Evolutionary conservation across 2,113 vertebrate species (phyloP), one percentile per base, ranked within the genome.

Genomic region (Alethe castanea): DNA sequence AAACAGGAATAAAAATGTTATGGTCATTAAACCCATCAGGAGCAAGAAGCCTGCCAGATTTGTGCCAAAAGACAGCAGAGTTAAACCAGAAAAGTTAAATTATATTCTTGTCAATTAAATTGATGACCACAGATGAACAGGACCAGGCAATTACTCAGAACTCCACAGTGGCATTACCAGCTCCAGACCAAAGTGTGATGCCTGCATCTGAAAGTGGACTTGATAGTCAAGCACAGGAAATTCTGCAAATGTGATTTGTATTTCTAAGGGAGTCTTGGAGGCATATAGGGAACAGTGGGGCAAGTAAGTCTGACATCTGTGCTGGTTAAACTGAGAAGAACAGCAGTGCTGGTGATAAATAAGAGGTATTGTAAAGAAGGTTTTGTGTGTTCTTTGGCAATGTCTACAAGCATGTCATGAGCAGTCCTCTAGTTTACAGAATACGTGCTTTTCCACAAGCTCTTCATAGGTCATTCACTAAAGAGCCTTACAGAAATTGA

Each of bases 391-490:
- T 71, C 18, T 78, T 57, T 33, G 31, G 12, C 42, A 64, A 14
- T 4, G 4, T n/a, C 47, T 62, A 31, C 19, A 71, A 36, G 25
- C 14, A 11, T 13, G 19, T 78, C 9, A 19, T 26, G 53, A 10
- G n/a, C 11, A 8, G 17, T 59, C 56, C 19, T 53, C 19, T 12
- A 3, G 42, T 70, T 89, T n/a, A 26, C 15, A 42, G 26, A 0
- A 0, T 42, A 11, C 0, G 0, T 69, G n/a, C n/a, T 18, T 65
- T 92, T 81, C 45, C 23, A 69, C 44, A 60, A 45, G 38, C 23
- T 78, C 84, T 62, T 45, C 14, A 12, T 57, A 70, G 45, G 28
- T n/a, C 59, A 36, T 16, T 48, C 20, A 12, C 22, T 74, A 18
- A 62, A 62, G 28, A 45, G n/a, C 44, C 38, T 50, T 47, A 48